phyloP scores from a whole-genome alignment of 2,888 invertebrate species.

The Eubasilissa splendida region DNA sequence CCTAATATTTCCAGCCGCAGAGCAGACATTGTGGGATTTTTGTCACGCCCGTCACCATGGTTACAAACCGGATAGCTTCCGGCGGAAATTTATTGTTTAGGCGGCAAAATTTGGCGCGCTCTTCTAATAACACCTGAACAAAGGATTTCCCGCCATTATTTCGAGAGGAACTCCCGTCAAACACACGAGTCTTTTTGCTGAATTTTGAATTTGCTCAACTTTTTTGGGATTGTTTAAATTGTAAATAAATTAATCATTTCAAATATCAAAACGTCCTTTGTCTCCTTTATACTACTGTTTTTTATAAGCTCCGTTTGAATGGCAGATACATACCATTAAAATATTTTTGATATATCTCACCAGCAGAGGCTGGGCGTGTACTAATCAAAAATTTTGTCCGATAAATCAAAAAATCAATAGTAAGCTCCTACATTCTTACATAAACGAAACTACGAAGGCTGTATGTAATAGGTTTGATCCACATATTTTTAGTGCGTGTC shows the following conservation, averaged over 20 bases:
- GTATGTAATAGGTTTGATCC: no score
- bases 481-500: no score
- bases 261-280: background rate
- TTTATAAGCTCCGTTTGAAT: no score
- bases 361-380: no score
- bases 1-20: background rate
- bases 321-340: no score
- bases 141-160: conserved; percentile 38
- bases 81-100: conserved; percentile 36
- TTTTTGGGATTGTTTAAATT: conserved; percentile 11
- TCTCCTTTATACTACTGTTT: no score
- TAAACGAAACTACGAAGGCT: no score
- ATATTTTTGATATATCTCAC: no score
- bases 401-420: no score
- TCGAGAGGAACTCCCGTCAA: conserved; percentile 29
- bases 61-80: conserved; percentile 17
- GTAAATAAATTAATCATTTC: conserved; percentile 31
- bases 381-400: no score
- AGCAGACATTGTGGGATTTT: conserved; percentile 13
- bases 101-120: conserved; percentile 40
- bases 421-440: no score
- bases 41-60: conserved; percentile 34
- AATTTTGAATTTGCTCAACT: conserved; percentile 24
- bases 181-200: conserved; percentile 33
- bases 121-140: conserved; percentile 46